Evolutionary conservation across 2,888 invertebrate genomes (phyloP).

Genomic region (Tiliacea citrago): DNA sequence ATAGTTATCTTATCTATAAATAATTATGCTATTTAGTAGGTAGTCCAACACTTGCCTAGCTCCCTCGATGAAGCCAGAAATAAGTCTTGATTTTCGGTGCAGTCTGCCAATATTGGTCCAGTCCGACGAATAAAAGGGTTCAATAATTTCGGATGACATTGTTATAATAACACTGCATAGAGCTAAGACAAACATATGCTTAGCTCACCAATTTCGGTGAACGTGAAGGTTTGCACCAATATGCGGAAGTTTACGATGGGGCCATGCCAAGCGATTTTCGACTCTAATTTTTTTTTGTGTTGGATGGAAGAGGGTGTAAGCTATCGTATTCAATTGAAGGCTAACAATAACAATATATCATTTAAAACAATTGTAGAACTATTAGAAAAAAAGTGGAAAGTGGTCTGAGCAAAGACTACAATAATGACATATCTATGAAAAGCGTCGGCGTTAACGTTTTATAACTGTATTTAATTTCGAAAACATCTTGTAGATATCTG

Average conservation of each 20-base stretch:
- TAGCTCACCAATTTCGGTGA: background rate
- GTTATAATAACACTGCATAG: no score
- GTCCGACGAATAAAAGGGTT: background rate
- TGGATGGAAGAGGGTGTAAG: no score
- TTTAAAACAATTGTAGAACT: background rate
- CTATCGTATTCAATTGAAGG: background rate
- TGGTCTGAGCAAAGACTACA: background rate
- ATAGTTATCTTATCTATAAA: background rate
- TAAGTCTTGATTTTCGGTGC: background rate
- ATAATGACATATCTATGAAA: background rate
- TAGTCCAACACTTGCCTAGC: no score
- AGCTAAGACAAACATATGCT: conserved; percentile 18
- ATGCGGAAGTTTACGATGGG: background rate
- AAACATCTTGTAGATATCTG: background rate
- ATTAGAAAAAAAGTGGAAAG: background rate
- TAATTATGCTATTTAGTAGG: background rate
- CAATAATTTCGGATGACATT: background rate
- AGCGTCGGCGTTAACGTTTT: background rate
- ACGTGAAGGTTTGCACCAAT: background rate
- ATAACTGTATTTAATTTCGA: background rate
- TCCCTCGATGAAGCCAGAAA: background rate
- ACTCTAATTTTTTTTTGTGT: background rate
- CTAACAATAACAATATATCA: background rate
- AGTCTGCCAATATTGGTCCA: background rate
- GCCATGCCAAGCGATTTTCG: background rate